Conservation (phyloP, 2,797 vertebrate species). For the Chelon labrosus region DNA sequence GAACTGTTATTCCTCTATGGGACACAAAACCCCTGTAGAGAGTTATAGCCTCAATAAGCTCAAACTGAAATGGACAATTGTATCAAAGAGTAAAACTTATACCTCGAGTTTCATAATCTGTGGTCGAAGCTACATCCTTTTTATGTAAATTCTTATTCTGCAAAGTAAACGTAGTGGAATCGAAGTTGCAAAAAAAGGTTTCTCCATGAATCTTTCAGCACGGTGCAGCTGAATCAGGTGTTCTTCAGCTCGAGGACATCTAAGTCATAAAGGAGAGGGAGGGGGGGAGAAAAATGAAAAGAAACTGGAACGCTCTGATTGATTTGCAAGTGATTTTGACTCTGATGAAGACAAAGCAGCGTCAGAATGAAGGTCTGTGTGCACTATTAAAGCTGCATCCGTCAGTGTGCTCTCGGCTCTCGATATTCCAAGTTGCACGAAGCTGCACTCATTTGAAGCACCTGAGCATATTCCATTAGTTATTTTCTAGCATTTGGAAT, state of each 20-base stretch:
- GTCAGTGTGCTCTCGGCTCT: conserved; percentile 2
- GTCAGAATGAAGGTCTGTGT: conserved; percentile 25
- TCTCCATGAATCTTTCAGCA: not conserved
- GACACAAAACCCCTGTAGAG: not conserved
- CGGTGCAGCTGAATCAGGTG: not conserved
- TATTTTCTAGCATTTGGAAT: not conserved
- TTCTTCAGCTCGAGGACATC: not conserved
- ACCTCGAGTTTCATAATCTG: too few species aligned
- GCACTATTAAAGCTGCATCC: conserved; percentile 16
- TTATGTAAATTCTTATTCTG: too few species aligned
- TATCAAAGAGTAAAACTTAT: too few species aligned
- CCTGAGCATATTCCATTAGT: not conserved
- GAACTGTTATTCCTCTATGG: not conserved
- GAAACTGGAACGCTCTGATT: conserved; percentile 20
- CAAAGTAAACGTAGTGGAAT: not conserved
- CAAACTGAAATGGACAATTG: too few species aligned
- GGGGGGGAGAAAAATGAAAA: not conserved
- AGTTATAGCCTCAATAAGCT: too few species aligned
- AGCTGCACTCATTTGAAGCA: not conserved
- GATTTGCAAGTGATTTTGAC: conserved; percentile 36
- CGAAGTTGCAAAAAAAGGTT: not conserved
- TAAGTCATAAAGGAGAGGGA: not conserved
- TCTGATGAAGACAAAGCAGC: conserved; percentile 39
- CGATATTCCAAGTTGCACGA: conserved; percentile 5
- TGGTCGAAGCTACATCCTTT: too few species aligned